Base-by-base conservation (phyloP, 2,797 vertebrate genomes). In the Coranthus polyacanthus region DNA sequence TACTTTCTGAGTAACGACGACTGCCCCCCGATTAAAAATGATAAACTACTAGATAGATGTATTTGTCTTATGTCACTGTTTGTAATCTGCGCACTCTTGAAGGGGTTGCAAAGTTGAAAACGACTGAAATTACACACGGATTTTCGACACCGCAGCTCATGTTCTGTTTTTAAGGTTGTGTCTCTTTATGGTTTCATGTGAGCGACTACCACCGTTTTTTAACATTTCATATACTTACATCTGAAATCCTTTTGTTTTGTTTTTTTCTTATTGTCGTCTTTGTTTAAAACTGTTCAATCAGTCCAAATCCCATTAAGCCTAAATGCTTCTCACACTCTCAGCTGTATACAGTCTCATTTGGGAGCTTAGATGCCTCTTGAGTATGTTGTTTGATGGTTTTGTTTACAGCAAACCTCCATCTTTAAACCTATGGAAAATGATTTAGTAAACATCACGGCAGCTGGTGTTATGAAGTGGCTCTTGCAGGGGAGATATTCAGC, bases 391-490 rank as follows among this genome's bases (percentile, higher is more conserved):
- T 68, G 16, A 12, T 58, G 16, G 22, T 18, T 39, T 32, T 9
- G 6, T 58, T 26, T 62, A 24, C 54, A 47, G 24, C 2, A 1
- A 32, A 43, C 24, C 24, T 21, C 15, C 5, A 54, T 45, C 49
- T 62, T 36, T 52, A 54, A 44, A 46, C 46, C 47, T 17, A 43
- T 29, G 42, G 71, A 68, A 77, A 38, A 56, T 22, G 57, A 50
- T 47, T 65, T 29, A 44, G 41, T 76, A 75, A 81, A 78, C 53
- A 78, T 50, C 6, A 54, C 12, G 69, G 37, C 84, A 84, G 83
- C 82, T 84, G 85, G 58, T 83, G 78, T 84, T 78, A 69, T 77
- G 63, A 75, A 83, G 85, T 45, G 62, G 45, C 67, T 81, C 58
- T 69, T 59, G 56, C 51, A 47, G 46, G 42, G 71, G 57, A 78